Percentiles rank a stretch among this genome's conserved stretches.
Conservation (phyloP, 2,797 vertebrate species). For the Thunnus albacares region DNA sequence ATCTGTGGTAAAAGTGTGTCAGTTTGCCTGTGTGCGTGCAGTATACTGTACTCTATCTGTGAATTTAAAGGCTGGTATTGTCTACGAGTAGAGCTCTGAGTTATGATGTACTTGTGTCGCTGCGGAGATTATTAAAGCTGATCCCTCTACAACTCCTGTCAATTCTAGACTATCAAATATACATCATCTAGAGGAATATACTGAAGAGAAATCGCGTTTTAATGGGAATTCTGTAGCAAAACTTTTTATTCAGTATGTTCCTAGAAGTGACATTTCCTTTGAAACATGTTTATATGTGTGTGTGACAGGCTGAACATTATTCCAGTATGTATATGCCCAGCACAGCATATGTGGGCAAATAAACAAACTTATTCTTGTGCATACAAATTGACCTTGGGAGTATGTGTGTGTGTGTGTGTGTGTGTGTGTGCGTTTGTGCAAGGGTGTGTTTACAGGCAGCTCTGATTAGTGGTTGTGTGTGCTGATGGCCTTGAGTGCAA, state of each 20-base stretch:
- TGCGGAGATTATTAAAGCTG: neutral
- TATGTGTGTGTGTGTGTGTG: neutral
- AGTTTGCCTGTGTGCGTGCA: slow-evolving; percentile 32
- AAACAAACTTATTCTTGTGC: neutral
- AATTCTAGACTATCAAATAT: neutral
- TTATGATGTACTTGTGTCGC: neutral
- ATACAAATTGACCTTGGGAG: neutral
- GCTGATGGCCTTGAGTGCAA: slow-evolving; percentile 11
- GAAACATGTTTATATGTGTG: neutral
- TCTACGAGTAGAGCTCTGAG: neutral
- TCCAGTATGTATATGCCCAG: neutral
- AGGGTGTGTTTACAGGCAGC: slow-evolving; percentile 1
- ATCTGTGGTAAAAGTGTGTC: slow-evolving; percentile 59
- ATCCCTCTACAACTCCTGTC: neutral
- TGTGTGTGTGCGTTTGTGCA: neutral
- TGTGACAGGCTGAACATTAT: neutral
- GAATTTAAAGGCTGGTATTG: neutral
- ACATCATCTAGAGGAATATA: neutral
- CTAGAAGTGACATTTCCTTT: neutral
- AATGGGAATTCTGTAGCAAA: too few species aligned
- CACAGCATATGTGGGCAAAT: neutral
- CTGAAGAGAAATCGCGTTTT: neutral
- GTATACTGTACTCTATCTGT: neutral
- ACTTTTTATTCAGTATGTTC: too few species aligned
- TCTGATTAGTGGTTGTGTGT: slow-evolving; percentile 15